Conservation (phyloP, 2,888 invertebrate genomes). For the Molorchus minor region DNA sequence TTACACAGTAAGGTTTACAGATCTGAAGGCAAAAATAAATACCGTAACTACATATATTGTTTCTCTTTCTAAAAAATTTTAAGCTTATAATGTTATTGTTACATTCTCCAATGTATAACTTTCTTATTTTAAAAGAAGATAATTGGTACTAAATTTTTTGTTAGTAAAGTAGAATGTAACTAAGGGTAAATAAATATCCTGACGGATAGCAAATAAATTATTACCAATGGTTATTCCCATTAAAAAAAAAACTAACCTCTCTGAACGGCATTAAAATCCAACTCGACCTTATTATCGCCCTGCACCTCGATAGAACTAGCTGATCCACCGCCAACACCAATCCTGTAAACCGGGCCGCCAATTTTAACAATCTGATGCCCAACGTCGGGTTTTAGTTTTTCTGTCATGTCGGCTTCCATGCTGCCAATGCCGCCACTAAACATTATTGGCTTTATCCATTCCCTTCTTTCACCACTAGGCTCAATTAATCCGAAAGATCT, state of each 20-base stretch:
- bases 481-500: slow-evolving; percentile 87
- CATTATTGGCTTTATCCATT: slow-evolving; percentile 99
- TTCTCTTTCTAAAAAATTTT: too few relatives aligned
- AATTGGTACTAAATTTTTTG: too few relatives aligned
- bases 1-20: not conserved
- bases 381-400: slow-evolving; percentile 79
- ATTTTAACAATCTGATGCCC: slow-evolving; percentile 94
- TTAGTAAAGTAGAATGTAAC: too few relatives aligned
- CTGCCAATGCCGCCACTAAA: slow-evolving; percentile 91
- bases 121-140: too few relatives aligned
- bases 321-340: slow-evolving; percentile 98
- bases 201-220: too few relatives aligned
- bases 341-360: slow-evolving; percentile 96
- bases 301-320: slow-evolving; percentile 96
- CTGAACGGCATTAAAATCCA: slow-evolving; percentile 98
- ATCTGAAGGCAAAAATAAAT: not conserved
- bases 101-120: too few relatives aligned
- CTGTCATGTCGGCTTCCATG: slow-evolving; percentile 83
- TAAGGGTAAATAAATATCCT: too few relatives aligned
- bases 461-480: slow-evolving; percentile 71
- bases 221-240: too few relatives aligned
- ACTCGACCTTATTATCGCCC: slow-evolving; percentile 83
- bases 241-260: slow-evolving; percentile 64
- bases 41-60: too few relatives aligned
- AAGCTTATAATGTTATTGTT: too few relatives aligned